Evolutionary conservation across 2,113 vertebrate genomes (phyloP).

Genomic region (Oreotrochilus melanogaster): DNA sequence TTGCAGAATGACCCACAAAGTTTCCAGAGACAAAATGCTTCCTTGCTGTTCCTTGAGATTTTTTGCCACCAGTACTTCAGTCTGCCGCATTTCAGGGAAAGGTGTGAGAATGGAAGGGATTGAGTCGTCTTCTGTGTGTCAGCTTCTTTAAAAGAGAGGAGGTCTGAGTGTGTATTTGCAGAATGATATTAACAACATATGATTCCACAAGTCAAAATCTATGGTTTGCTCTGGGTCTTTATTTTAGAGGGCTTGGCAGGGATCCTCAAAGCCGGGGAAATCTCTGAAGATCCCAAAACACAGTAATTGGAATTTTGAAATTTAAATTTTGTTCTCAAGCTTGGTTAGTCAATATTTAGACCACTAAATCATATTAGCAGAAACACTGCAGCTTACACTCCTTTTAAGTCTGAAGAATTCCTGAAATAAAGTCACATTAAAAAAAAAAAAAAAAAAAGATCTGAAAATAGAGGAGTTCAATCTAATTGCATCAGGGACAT

Average conservation of each 20-base stretch:
- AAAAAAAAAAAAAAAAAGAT: neutral
- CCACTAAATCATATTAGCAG: neutral
- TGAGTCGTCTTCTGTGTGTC: neutral
- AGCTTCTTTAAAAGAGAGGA: neutral
- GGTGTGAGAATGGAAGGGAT: neutral
- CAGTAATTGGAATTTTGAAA: rapidly evolving
- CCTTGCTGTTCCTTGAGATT: rapidly evolving
- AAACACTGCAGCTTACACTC: neutral
- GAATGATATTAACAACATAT: neutral
- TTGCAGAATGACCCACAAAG: neutral
- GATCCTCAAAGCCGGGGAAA: neutral
- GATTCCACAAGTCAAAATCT: neutral
- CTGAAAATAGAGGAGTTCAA: neutral
- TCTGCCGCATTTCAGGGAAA: neutral
- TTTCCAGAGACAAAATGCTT: rapidly evolving
- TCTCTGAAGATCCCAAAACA: neutral
- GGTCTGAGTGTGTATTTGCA: neutral
- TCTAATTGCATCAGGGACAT: neutral
- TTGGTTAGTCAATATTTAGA: neutral
- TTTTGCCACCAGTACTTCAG: neutral
- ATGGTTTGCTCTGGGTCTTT: rapidly evolving
- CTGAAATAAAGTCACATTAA: neutral
- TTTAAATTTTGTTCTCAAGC: neutral
- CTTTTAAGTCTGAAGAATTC: neutral
- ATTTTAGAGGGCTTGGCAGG: rapidly evolving